Evolutionary conservation across 1,140 invertebrate genomes (phyloP), one percentile per base, ranked within the genome.

Genomic region (Neodiprion lecontei): DNA sequence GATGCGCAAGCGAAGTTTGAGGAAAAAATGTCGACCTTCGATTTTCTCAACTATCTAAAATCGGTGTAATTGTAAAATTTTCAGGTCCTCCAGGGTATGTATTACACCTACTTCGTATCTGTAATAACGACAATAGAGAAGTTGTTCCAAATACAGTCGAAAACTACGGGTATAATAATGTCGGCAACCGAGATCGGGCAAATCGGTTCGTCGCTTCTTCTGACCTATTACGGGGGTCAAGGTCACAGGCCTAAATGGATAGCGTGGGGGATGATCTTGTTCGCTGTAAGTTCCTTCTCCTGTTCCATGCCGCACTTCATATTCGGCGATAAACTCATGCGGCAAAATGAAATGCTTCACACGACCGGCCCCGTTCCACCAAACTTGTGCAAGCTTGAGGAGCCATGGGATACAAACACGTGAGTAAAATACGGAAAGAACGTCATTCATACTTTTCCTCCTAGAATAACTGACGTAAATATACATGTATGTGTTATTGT

Each of bases 61-160:
- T 69, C 28, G 11, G 4, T 72, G 50, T 21, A 23, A 72, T 21
- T 67, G 2, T 53, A 17, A 72, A 69, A 48, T 75, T 53, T 70
- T 40, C 76, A 89, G 87, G 86, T 98, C 0, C 89, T 97, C 11
- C 96, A 97, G 87, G 96, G 96, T 48, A 97, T 97, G 94, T 98
- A 96, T 85, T 95, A 95, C 86, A 97, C 96, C 23, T 99, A 99
- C 87, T 97, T 99, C 85, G 97, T 98, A 48, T 97, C 96, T 82
- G 96, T 98, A 73, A 97, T 99, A 82, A 99, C 98, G 47, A 99
- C 97, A 9, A 96, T 99, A 61, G 97, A 99, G 88, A 98, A 98
- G 89, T 90, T 98, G 49, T 99, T 98, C 85, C 95, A 97, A 90
- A 95, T 99, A 68, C 96, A 97, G 82, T 98, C 96, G 71, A 97